These are phyloP conservation scores for Ormyrus pomaceus DNA, from an alignment of 2,888 invertebrate genomes.

Conservation along the genomic window DNA sequence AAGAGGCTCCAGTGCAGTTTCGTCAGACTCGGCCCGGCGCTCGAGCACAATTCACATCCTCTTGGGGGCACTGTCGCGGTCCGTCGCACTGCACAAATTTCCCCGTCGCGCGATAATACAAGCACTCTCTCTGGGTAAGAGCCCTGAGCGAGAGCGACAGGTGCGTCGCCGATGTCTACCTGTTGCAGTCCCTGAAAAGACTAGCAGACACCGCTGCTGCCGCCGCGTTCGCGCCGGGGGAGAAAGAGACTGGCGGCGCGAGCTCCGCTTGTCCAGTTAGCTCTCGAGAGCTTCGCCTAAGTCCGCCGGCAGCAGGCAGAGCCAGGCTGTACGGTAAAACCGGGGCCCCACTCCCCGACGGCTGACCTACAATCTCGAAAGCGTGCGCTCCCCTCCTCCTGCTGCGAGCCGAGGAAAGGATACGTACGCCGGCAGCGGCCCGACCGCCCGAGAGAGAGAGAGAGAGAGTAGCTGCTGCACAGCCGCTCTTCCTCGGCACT, in stretches of 20 bases:
- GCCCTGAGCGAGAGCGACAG: too few relatives aligned
- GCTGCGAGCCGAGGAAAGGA: conserved; percentile 48
- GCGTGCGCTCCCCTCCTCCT: too few relatives aligned
- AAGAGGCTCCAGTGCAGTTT: conserved; percentile 18
- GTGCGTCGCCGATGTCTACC: too few relatives aligned
- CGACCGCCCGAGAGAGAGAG: not conserved
- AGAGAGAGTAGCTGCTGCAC: not conserved
- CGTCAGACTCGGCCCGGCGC: conserved; percentile 14
- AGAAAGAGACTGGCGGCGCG: conserved; percentile 71
- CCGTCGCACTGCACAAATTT: not conserved
- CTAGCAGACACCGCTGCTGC: too few relatives aligned
- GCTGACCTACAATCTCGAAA: conserved; percentile 71
- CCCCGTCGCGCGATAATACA: not conserved
- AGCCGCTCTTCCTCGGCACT: too few relatives aligned
- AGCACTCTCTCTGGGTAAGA: too few relatives aligned
- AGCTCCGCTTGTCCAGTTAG: conserved; percentile 73
- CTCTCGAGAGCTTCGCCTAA: conserved; percentile 18
- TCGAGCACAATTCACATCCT: conserved; percentile 15
- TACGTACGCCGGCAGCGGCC: not conserved
- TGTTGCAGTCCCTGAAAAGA: too few relatives aligned
- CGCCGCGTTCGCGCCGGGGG: conserved; percentile 42
- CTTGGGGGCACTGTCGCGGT: not conserved
- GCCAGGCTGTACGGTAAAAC: conserved; percentile 58
- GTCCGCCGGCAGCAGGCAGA: conserved; percentile 61
- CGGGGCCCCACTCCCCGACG: conserved; percentile 57